Evolutionary conservation across 1,140 invertebrate genomes (phyloP).

Genomic region (Muscidifurax raptorellus): DNA sequence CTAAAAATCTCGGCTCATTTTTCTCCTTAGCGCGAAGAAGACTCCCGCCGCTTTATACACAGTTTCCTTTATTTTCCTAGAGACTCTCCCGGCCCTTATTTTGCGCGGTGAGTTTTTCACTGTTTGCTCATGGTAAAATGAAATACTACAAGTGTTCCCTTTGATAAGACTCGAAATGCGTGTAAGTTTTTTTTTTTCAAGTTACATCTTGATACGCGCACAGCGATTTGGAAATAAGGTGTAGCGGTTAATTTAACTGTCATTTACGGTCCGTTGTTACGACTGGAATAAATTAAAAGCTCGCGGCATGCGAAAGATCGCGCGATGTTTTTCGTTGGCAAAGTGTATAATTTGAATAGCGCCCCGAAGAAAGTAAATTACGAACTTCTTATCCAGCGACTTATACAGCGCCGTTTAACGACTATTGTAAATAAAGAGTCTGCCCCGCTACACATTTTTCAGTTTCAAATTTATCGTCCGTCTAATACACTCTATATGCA

Average conservation of each 20-base stretch:
- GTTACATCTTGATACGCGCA: background rate
- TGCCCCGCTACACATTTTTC: background rate
- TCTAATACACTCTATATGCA: background rate
- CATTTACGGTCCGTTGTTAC: background rate
- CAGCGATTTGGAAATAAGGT: too few species aligned
- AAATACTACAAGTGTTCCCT: too few species aligned
- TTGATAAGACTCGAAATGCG: too few species aligned
- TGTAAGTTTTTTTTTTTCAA: background rate
- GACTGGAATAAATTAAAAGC: background rate
- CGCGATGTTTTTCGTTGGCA: background rate
- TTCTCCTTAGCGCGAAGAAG: background rate
- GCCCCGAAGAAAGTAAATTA: constrained; percentile 8
- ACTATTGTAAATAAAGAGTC: constrained; percentile 26
- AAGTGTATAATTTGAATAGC: constrained; percentile 10
- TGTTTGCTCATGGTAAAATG: too few species aligned
- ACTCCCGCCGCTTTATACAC: background rate
- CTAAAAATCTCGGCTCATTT: constrained; percentile 19
- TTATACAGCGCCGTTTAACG: constrained; percentile 24
- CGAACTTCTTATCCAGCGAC: constrained; percentile 1
- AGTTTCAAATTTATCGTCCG: constrained; percentile 23
- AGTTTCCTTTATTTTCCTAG: background rate
- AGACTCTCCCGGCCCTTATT: background rate
- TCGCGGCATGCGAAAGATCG: background rate
- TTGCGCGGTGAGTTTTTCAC: background rate
- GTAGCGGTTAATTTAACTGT: background rate